Evolutionary conservation across 2,113 vertebrate species (phyloP).

Genomic region (Aepyceros melampus): DNA sequence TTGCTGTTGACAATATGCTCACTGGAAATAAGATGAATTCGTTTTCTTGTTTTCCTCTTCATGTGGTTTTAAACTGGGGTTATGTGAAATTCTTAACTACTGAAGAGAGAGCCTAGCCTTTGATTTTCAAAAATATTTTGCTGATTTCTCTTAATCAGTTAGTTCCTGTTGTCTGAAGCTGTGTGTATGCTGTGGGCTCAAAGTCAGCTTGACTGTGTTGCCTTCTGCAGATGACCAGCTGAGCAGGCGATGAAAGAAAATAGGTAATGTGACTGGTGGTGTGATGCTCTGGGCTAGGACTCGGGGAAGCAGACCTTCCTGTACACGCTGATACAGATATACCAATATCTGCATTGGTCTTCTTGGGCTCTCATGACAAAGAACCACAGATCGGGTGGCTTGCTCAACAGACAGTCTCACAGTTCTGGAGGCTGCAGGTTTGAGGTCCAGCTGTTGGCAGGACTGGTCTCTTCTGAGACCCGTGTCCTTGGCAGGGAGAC

Average conservation of each 20-base stretch:
- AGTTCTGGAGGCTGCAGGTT: not conserved
- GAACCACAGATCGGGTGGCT: not conserved
- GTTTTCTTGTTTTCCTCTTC: not conserved
- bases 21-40: not conserved
- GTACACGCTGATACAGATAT: not conserved
- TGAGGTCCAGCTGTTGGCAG: not conserved
- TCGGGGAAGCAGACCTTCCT: not conserved
- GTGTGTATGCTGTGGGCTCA: not conserved
- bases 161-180: not conserved
- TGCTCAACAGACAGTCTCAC: not conserved
- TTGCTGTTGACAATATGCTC: not conserved
- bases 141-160: not conserved
- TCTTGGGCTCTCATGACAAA: not conserved
- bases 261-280: not conserved
- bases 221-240: not conserved
- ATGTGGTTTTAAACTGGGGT: not conserved
- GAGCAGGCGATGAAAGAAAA: not conserved
- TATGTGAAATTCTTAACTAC: not conserved
- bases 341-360: not conserved
- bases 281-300: not conserved
- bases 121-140: not conserved
- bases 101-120: not conserved
- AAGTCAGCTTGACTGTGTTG: not conserved
- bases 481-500: not conserved
- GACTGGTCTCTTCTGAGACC: not conserved